Percentiles rank a stretch among this genome's conserved stretches.
Evolutionary conservation across 1,140 invertebrate genomes (phyloP).

Genomic region (Drosophila subpulchrella): DNA sequence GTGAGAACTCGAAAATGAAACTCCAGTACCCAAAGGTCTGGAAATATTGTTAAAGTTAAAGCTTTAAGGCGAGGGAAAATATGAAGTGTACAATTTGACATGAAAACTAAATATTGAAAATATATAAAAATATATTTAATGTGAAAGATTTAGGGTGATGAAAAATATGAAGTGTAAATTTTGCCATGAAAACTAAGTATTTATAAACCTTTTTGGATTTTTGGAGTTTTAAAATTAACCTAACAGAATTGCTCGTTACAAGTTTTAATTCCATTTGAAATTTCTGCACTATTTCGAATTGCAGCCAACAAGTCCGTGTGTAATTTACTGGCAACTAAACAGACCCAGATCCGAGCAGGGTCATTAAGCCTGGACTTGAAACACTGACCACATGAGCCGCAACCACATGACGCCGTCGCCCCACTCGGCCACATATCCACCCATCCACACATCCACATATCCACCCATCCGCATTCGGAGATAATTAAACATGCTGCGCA

Average conservation of each 20-base stretch:
- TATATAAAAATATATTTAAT: neutral
- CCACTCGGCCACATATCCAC: slow-evolving; percentile 7
- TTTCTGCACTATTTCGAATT: slow-evolving; percentile 28
- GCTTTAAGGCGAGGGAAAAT: neutral
- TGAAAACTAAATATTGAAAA: neutral
- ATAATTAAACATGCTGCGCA: slow-evolving; percentile 81
- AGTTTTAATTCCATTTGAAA: slow-evolving; percentile 52
- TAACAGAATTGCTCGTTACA: slow-evolving; percentile 10
- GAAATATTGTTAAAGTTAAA: neutral
- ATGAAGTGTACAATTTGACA: too few species aligned
- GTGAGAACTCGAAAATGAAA: slow-evolving; percentile 20
- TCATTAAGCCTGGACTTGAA: slow-evolving; percentile 61
- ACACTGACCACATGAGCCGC: slow-evolving; percentile 54
- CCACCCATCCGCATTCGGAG: slow-evolving; percentile 40
- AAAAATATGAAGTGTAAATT: too few species aligned
- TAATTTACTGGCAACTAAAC: slow-evolving; percentile 58
- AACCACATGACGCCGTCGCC: slow-evolving; percentile 54
- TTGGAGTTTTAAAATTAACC: neutral
- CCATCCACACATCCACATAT: slow-evolving; percentile 1
- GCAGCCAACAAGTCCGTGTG: slow-evolving; percentile 30
- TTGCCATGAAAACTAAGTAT: too few species aligned
- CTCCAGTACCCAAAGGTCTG: neutral
- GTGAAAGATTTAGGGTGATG: neutral
- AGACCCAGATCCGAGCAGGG: slow-evolving; percentile 41
- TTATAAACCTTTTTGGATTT: neutral